These are phyloP conservation scores for Drosophila pandora DNA, from an alignment of 1,140 invertebrate genomes.

Conservation along the genomic window DNA sequence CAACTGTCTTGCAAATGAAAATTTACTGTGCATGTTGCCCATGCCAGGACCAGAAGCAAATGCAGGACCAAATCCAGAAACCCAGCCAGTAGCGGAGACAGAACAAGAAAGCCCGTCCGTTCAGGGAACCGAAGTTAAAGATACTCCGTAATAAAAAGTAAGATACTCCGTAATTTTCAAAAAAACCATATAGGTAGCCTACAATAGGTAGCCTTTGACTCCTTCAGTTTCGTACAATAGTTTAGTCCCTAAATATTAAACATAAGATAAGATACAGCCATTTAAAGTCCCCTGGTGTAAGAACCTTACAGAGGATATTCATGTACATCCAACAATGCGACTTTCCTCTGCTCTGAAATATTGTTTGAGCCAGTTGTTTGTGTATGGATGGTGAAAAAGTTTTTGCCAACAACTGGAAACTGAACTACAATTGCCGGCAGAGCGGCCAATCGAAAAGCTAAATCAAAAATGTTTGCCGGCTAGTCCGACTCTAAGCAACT, in stretches of 20 bases:
- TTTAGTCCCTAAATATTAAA: too few species aligned
- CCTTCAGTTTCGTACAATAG: too few species aligned
- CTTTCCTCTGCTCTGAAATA: constrained; percentile 50
- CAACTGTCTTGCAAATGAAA: constrained; percentile 74
- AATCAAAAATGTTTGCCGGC: constrained; percentile 64
- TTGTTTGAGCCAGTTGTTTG: constrained; percentile 64
- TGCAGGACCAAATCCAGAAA: constrained; percentile 33
- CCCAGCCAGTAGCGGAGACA: constrained; percentile 21
- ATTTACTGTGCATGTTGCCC: constrained; percentile 77
- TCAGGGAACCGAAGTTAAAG: background rate
- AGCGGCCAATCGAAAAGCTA: constrained; percentile 69
- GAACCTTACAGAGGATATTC: background rate
- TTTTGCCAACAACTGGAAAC: constrained; percentile 38
- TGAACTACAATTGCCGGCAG: constrained; percentile 30
- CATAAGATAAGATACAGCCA: too few species aligned
- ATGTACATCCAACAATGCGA: constrained; percentile 4
- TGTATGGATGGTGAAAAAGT: constrained; percentile 54
- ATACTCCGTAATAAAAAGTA: constrained; percentile 10
- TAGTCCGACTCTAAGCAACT: constrained; percentile 64
- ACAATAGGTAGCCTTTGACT: too few species aligned
- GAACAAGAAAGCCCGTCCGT: constrained; percentile 2
- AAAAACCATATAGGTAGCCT: too few species aligned
- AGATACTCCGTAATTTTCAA: background rate
- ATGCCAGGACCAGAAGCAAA: constrained; percentile 56
- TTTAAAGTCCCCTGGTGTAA: background rate